A percentile compares a stretch with the other conserved stretches of the same genome.
These are phyloP conservation scores for Lochmaea crataegi DNA, from an alignment of 2,888 invertebrate genomes.

Conservation along the genomic window DNA sequence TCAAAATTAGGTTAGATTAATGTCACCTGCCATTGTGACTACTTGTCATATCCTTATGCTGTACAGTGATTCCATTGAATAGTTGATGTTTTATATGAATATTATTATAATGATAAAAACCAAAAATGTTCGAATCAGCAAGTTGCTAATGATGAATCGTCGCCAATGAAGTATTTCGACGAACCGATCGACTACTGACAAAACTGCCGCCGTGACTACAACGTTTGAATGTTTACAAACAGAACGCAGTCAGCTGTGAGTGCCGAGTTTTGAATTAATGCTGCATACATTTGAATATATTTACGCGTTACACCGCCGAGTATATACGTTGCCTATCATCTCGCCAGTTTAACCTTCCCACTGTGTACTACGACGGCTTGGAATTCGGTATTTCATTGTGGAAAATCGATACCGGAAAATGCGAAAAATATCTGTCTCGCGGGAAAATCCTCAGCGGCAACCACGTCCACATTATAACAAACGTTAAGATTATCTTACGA, in stretches of 20 bases:
- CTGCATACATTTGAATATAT: slow-evolving; percentile 68
- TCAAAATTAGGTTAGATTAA: too few relatives aligned
- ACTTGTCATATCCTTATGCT: too few relatives aligned
- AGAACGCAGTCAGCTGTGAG: slow-evolving; percentile 67
- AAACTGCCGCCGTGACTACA: slow-evolving; percentile 39
- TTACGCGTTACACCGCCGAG: slow-evolving; percentile 55
- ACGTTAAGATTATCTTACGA: neutral
- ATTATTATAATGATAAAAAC: neutral
- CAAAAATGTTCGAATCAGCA: neutral
- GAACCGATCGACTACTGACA: slow-evolving; percentile 37
- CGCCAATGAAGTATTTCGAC: slow-evolving; percentile 18
- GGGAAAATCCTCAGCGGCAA: neutral
- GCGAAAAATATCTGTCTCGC: slow-evolving; percentile 34
- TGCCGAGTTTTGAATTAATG: slow-evolving; percentile 66
- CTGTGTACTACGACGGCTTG: slow-evolving; percentile 41
- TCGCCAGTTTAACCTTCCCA: slow-evolving; percentile 45
- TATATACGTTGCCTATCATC: slow-evolving; percentile 50
- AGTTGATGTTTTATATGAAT: too few relatives aligned
- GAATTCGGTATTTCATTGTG: slow-evolving; percentile 38
- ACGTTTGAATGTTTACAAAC: slow-evolving; percentile 64
- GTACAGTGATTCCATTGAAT: too few relatives aligned
- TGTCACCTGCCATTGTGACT: too few relatives aligned
- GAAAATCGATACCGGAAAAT: slow-evolving; percentile 46
- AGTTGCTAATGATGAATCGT: slow-evolving; percentile 2
- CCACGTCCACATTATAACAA: neutral